Evolutionary conservation across 2,888 invertebrate genomes (phyloP), one percentile per base, ranked within the genome.

Genomic region (Beris chalybata): DNA sequence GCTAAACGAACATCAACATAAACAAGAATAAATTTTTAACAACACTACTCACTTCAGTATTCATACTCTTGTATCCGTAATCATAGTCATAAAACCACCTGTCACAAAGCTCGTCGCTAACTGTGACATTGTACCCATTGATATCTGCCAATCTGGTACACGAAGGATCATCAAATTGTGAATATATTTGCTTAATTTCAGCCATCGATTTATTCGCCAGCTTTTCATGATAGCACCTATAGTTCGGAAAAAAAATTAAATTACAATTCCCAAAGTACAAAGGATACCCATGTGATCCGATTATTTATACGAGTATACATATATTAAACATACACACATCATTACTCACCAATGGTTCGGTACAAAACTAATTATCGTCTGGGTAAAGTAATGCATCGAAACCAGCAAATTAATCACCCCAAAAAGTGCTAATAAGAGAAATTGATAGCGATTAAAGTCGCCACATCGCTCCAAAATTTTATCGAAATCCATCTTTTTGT

Each of bases 11-110:
- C 38, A 38, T 7, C 38, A 38, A 38, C 22, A 38, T 38, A 38
- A 38, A 38, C 38, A 38, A 38, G 1, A 38, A 38, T 38, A 9
- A 1, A 38, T 38, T 38, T 64, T 52, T 43, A 50, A 29, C 22
- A 12, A 12, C 13, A n/a, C 55, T 45, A 73, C 75, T 76, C 76
- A 88, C 87, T 82, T 87, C 85, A 45, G 87, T 84, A 22, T 86
- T 85, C 73, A 88, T 84, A 72, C 87, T 87, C 67, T 82, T 77
- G 72, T 84, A 85, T 44, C 82, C 83, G 71, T 83, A 83, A 56
- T 84, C 83, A 64, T 81, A 82, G 71, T 85, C 83, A 74, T 85
- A 89, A 6, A 82, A 82, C 86, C 86, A 87, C 44, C 82, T 82
- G 52, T 81, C 74, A 72, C 84, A 85, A 32, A 71, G 70, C 57